phyloP scores from a whole-genome alignment of 2,888 invertebrate species.

The Desoria tigrina region DNA sequence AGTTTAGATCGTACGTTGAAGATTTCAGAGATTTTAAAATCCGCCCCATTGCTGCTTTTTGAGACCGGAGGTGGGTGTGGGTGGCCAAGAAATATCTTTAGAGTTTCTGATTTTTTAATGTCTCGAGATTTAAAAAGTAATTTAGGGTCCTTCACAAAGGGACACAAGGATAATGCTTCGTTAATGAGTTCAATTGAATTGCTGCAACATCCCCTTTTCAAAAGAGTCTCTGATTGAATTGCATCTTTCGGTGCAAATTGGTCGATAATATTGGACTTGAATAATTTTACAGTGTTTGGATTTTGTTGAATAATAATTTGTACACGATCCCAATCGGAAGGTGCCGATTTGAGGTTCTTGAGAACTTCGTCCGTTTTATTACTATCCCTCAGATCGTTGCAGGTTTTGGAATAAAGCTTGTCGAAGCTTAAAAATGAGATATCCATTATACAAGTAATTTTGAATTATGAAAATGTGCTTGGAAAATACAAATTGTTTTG shows the following conservation, averaged over 20 bases:
- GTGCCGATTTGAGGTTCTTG: neutral
- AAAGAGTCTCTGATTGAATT: neutral
- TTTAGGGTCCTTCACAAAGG: neutral
- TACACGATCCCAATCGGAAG: constrained; percentile 34
- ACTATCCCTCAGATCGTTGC: constrained; percentile 20
- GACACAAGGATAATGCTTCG: constrained; percentile 7
- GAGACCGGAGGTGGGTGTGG: no score
- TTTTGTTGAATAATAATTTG: constrained; percentile 24
- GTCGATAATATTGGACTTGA: neutral
- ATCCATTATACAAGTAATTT: neutral
- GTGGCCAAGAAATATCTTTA: neutral
- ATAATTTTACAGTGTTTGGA: constrained; percentile 4
- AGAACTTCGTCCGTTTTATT: neutral
- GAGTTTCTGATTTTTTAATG: neutral
- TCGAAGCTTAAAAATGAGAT: constrained; percentile 25
- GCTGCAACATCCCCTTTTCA: neutral
- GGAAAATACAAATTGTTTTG: neutral
- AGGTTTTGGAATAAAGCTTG: constrained; percentile 35
- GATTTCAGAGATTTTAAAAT: constrained; percentile 30
- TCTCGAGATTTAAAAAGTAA: neutral
- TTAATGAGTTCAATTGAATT: constrained; percentile 5
- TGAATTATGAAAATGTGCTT: neutral
- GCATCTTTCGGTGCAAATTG: neutral
- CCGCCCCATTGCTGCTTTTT: neutral
- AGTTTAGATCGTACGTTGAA: constrained; percentile 30